These are phyloP conservation scores for Fragum fragum DNA, from an alignment of 2,888 invertebrate species.

Conservation along the genomic window DNA sequence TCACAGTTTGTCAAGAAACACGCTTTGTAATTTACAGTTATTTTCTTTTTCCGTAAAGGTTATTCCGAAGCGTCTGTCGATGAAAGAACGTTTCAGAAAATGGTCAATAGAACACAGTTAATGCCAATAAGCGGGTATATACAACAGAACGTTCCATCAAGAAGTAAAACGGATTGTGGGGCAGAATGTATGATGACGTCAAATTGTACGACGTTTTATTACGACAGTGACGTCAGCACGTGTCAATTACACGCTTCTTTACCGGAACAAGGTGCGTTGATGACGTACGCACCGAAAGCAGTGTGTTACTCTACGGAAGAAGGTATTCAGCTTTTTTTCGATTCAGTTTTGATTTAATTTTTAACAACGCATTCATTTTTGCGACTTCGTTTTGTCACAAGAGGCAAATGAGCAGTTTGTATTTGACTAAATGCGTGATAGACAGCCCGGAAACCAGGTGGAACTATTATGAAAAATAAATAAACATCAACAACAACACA, in stretches of 20 bases:
- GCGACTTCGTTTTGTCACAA: too few relatives aligned
- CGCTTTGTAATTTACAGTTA: too few relatives aligned
- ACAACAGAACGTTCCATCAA: neutral
- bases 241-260: neutral
- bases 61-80: neutral
- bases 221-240: neutral
- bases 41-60: neutral
- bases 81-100: neutral
- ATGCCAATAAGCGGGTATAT: neutral
- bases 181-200: neutral
- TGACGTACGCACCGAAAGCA: neutral
- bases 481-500: too few relatives aligned
- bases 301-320: neutral
- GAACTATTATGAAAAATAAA: too few relatives aligned
- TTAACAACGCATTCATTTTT: too few relatives aligned
- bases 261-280: neutral
- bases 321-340: too few relatives aligned
- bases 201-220: constrained; percentile 6
- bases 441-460: too few relatives aligned
- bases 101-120: neutral
- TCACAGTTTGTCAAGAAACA: too few relatives aligned
- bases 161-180: neutral
- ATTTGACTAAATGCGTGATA: too few relatives aligned
- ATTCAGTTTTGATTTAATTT: too few relatives aligned
- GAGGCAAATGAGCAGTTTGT: too few relatives aligned